These are phyloP conservation scores for Synanceia verrucosa DNA, from an alignment of 2,797 vertebrate species.

Conservation along the genomic window DNA sequence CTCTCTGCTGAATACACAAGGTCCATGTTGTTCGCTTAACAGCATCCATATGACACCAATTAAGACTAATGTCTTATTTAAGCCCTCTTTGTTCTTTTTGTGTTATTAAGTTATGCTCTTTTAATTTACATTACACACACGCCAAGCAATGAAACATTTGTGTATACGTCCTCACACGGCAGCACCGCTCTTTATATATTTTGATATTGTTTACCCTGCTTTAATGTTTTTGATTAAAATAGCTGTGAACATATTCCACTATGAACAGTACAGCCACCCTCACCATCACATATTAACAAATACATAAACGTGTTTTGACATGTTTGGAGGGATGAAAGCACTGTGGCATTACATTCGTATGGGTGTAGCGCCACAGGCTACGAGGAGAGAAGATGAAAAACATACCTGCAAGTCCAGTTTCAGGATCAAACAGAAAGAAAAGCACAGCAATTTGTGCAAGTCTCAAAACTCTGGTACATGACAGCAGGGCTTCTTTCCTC, in stretches of 20 bases:
- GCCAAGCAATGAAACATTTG: background rate
- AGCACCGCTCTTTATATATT: background rate
- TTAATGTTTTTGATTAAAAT: conserved; percentile 2
- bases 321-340: background rate
- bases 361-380: background rate
- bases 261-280: background rate
- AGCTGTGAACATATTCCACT: background rate
- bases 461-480: background rate
- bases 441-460: background rate
- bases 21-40: conserved; percentile 7
- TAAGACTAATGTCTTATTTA: background rate
- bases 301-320: background rate
- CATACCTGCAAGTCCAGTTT: background rate
- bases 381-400: background rate
- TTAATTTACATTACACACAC: background rate
- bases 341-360: background rate
- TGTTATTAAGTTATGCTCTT: background rate
- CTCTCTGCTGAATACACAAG: conserved; percentile 4
- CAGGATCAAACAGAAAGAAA: background rate
- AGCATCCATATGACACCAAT: conserved; percentile 21
- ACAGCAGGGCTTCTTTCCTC: background rate
- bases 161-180: background rate
- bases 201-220: background rate
- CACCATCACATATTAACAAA: background rate
- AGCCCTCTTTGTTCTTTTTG: background rate